Percentiles rank a stretch among this genome's conserved stretches.
phyloP scores from a whole-genome alignment of 1,140 invertebrate genomes.

The Nasonia vitripennis region DNA sequence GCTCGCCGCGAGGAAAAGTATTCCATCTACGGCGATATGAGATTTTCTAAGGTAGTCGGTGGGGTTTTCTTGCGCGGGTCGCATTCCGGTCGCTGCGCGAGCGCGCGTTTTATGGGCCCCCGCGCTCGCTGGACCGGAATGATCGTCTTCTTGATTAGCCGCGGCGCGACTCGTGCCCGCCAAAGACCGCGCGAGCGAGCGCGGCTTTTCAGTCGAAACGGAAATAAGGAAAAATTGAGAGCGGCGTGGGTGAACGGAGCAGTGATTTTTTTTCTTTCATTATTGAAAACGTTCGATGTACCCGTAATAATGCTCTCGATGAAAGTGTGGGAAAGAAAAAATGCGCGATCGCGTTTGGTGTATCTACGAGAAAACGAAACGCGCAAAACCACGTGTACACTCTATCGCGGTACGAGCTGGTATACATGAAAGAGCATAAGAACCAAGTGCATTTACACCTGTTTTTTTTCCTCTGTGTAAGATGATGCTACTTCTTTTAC shows the following conservation, averaged over 20 bases:
- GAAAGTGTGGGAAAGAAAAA: neutral
- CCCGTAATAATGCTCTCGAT: neutral
- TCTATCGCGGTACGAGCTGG: too few relatives aligned
- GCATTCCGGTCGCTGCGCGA: conserved; percentile 17
- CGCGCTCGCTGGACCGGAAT: conserved; percentile 36
- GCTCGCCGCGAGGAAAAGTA: conserved; percentile 21
- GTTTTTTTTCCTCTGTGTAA: neutral
- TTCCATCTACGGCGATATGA: conserved; percentile 14
- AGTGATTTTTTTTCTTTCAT: neutral
- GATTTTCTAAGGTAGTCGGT: conserved; percentile 19
- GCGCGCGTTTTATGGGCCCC: conserved; percentile 5
- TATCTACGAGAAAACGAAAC: neutral
- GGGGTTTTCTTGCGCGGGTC: neutral
- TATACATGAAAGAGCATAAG: neutral
- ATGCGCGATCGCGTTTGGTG: neutral
- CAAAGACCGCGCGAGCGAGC: neutral
- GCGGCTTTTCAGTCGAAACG: neutral
- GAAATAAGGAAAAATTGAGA: conserved; percentile 5
- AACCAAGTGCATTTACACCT: conserved; percentile 22
- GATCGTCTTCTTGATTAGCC: conserved; percentile 23
- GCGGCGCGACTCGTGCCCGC: neutral
- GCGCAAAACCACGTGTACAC: neutral
- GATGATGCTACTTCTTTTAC: neutral
- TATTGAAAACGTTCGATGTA: too few relatives aligned
- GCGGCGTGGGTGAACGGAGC: neutral